Evolutionary conservation across 2,113 vertebrate species (phyloP), one percentile per base, ranked within the genome.

Genomic region (Sceloporus undulatus): DNA sequence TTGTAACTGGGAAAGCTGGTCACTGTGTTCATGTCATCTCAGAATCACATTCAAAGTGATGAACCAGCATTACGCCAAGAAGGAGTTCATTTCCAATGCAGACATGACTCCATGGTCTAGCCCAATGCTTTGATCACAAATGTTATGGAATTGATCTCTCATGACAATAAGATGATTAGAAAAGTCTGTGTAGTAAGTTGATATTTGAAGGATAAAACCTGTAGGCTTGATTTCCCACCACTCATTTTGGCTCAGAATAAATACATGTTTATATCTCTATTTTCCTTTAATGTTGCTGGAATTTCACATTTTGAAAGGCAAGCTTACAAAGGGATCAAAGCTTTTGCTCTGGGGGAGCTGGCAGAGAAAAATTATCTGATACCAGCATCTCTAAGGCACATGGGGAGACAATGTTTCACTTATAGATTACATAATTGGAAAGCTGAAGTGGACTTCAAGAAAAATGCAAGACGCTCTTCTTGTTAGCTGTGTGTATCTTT

Each of bases 131-230:
- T 95, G 91, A 95, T 95, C 91, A 87, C 25, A 90, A 84, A 91
- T 91, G 2, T 82, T 80, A 89, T 0, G 77, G 79, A 83, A 89
- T 85, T 91, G 90, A 94, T 91, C n/a, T 52, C n/a, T 88, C 83
- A 84, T 87, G 91, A 91, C 89, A 91, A 92, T 93, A 92, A 91
- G 82, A 65, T 94, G 86, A 93, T 96, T 93, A 90, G 74, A 94
- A 85, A 34, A 0, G 91, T 80, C 79, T 91, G 27, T 92, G 10
- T 82, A 76, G 87, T 90, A 87, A 71, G 23, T 71, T 87, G 40
- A 7, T 87, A 83, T 90, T 86, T 79, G 84, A 66, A 74, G 91
- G 87, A 87, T 9, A 92, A 89, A 86, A 23, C 5, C 82, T 88
- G 40, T 1, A n/a, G 82, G 25, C 16, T 90, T 73, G 14, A 92